Conservation (phyloP, 1,140 invertebrate genomes). For the Rhopalosiphum padi region DNA sequence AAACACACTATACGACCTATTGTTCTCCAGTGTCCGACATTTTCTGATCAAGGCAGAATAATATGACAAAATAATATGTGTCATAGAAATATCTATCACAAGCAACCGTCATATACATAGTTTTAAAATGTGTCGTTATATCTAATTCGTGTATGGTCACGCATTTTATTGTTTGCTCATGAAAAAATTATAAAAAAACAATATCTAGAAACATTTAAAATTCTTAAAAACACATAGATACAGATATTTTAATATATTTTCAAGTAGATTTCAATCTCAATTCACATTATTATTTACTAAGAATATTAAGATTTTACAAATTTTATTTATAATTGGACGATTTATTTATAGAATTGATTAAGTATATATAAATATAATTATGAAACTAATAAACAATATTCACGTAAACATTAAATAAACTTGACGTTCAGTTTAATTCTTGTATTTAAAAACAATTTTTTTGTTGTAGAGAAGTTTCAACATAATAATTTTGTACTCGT, state of each 20-base stretch:
- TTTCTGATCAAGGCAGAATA: not conserved
- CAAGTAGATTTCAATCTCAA: not conserved
- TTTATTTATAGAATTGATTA: not conserved
- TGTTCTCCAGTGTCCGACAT: not conserved
- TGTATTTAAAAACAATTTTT: no score
- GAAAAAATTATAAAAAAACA: not conserved
- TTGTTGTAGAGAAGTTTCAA: not conserved
- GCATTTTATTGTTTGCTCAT: not conserved
- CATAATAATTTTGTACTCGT: not conserved
- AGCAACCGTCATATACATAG: not conserved
- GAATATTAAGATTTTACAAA: no score
- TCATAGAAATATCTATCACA: not conserved
- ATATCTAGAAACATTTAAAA: not conserved
- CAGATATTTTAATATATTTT: not conserved
- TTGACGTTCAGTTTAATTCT: no score
- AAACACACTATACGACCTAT: not conserved
- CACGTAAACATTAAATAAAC: no score
- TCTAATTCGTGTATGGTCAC: not conserved
- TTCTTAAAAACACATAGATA: not conserved
- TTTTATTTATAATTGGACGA: not conserved
- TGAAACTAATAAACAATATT: no score
- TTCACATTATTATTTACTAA: not conserved
- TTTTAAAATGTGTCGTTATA: not conserved
- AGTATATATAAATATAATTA: not conserved
- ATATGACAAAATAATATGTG: not conserved